Conservation (phyloP, 2,888 invertebrate species). For the Neuroscelio doddi region DNA sequence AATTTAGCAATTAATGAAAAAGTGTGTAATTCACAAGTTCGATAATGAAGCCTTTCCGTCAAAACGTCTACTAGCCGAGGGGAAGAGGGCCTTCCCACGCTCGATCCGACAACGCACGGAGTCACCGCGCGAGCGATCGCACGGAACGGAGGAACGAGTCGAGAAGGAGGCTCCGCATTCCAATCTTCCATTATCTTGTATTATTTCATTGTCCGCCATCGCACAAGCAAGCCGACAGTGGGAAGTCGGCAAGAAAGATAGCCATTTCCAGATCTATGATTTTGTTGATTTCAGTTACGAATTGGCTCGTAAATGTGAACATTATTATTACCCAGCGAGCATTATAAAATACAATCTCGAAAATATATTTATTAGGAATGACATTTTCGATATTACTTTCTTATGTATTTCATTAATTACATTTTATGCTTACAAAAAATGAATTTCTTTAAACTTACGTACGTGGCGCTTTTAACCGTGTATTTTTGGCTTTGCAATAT, state of each 20-base stretch:
- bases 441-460: too few relatives aligned
- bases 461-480: too few relatives aligned
- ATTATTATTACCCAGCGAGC: too few relatives aligned
- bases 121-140: constrained; percentile 10
- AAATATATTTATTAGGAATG: too few relatives aligned
- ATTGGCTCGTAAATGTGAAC: too few relatives aligned
- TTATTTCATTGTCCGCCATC: constrained; percentile 40
- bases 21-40: constrained; percentile 45
- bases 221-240: constrained; percentile 16
- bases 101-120: too few relatives aligned
- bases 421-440: too few relatives aligned
- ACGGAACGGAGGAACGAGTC: constrained; percentile 22
- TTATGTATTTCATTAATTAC: too few relatives aligned
- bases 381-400: too few relatives aligned
- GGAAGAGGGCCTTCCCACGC: constrained; percentile 47
- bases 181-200: constrained; percentile 39
- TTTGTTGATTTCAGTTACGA: constrained; percentile 7
- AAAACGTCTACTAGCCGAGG: constrained; percentile 28
- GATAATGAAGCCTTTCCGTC: constrained; percentile 50
- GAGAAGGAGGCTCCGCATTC: constrained; percentile 35
- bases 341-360: too few relatives aligned
- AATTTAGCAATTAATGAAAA: constrained; percentile 56
- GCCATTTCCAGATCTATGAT: constrained; percentile 22
- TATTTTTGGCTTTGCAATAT: too few relatives aligned
- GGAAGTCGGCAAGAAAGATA: constrained; percentile 20